Evolutionary conservation across 2,113 vertebrate species (phyloP), one percentile per base, ranked within the genome.

Genomic region (Plectropomus leopardus): DNA sequence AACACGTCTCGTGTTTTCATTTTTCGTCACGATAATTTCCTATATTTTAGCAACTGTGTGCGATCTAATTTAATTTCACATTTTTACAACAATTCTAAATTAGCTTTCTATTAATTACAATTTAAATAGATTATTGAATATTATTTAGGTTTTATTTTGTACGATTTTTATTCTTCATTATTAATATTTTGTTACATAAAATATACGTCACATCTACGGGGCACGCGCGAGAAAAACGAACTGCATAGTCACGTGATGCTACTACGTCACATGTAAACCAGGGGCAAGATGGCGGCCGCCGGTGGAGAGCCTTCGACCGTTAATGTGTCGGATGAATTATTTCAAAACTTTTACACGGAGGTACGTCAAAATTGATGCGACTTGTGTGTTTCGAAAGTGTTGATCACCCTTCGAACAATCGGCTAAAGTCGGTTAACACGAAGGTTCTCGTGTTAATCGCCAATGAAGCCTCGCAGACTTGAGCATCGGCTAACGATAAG

Each of bases 261-360:
- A 0, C 0, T n/a, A 89, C 94, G 94, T 93, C 92, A 92, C 71
- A 76, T 34, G 83, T 84, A 82, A 74, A 87, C 74, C 85, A 17
- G 23, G 57, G 76, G 60, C 64, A 94, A 94, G 92, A 95, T 95
- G 94, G 95, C 94, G 92, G 88, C 92, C 60, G 79, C 90, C 77
- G 92, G 91, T 66, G 94, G 93, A 86, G 94, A 94, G 69, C 10
- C 90, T 45, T 91, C 89, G 47, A 36, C 86, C 36, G 85, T 71
- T 13, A 82, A n/a, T 47, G 85, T 85, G 36, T 88, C 90, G 17
- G 95, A 95, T 78, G 95, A 96, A 36, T 93, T 94, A 73, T 96
- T 96, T 87, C 87, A 94, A 58, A 82, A 82, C 28, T 96, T 95
- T 82, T 95, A 95, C 64, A 59, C 95, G 7, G 95, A 96, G 93